Conservation (phyloP, 1,140 invertebrate species). For the Heterodera carotae region DNA sequence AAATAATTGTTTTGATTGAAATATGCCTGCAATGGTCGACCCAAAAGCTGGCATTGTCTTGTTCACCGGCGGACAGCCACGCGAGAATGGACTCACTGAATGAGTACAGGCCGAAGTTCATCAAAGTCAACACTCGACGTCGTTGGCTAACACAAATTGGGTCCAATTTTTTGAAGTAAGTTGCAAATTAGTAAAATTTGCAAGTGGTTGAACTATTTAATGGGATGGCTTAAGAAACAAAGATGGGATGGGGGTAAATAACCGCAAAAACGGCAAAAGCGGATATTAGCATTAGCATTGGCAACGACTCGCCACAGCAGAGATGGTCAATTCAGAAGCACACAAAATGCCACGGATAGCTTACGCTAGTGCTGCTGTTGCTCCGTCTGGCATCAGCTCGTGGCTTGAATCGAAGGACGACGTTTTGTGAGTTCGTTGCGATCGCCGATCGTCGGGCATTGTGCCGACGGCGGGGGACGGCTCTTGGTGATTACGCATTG, state of each 20-base stretch:
- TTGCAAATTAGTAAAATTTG: constrained; percentile 21
- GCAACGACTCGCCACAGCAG: no score
- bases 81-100: constrained; percentile 61
- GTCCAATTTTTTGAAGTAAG: no score
- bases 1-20: not conserved
- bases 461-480: not conserved
- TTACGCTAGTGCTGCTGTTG: constrained; percentile 53
- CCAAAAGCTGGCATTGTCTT: constrained; percentile 54
- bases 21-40: constrained; percentile 54
- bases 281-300: constrained; percentile 4
- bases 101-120: constrained; percentile 61
- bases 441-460: constrained; percentile 52
- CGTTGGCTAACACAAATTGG: constrained; percentile 54
- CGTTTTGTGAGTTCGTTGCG: constrained; percentile 51
- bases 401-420: constrained; percentile 51
- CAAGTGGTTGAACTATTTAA: not conserved
- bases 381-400: constrained; percentile 30
- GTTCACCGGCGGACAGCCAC: constrained; percentile 55
- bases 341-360: not conserved
- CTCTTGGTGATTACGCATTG: constrained; percentile 60
- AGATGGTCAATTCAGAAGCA: not conserved
- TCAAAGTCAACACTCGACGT: constrained; percentile 59
- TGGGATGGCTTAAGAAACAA: not conserved
- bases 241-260: no score
- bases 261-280: constrained; percentile 16